These are phyloP conservation scores for Mya arenaria DNA, from an alignment of 1,140 invertebrate species.

Conservation along the genomic window DNA sequence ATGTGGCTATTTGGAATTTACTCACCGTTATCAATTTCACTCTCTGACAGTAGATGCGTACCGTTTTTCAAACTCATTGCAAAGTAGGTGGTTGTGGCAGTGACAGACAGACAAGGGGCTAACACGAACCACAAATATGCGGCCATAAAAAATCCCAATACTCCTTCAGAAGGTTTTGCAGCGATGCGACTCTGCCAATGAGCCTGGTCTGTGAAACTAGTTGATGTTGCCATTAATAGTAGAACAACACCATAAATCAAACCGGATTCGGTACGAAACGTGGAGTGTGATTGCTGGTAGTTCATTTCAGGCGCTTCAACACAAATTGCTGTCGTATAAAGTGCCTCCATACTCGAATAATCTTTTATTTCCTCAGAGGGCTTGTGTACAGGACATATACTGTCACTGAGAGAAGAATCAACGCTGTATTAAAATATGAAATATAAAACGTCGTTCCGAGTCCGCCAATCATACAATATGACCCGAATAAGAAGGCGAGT, in stretches of 20 bases:
- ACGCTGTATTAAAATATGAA: conserved; percentile 80
- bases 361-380: conserved; percentile 22
- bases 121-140: conserved; percentile 79
- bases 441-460: conserved; percentile 81
- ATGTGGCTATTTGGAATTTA: not conserved
- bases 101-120: conserved; percentile 74
- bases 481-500: conserved; percentile 72
- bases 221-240: conserved; percentile 73
- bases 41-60: conserved; percentile 59
- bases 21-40: conserved; percentile 71
- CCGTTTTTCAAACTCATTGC: conserved; percentile 59
- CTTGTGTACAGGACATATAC: conserved; percentile 62
- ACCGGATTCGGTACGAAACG: conserved; percentile 59
- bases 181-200: conserved; percentile 77
- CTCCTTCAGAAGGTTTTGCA: conserved; percentile 77
- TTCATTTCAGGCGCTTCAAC: conserved; percentile 74
- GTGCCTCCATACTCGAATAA: conserved; percentile 50
- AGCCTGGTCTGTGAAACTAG: conserved; percentile 81
- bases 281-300: conserved; percentile 67
- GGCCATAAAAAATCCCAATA: conserved; percentile 77
- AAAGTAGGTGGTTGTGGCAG: conserved; percentile 75
- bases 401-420: conserved; percentile 76
- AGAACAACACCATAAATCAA: conserved; percentile 72
- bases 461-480: conserved; percentile 81
- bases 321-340: conserved; percentile 69